These are phyloP conservation scores for Drosophila conformis DNA, from an alignment of 2,888 invertebrate species.

Conservation along the genomic window DNA sequence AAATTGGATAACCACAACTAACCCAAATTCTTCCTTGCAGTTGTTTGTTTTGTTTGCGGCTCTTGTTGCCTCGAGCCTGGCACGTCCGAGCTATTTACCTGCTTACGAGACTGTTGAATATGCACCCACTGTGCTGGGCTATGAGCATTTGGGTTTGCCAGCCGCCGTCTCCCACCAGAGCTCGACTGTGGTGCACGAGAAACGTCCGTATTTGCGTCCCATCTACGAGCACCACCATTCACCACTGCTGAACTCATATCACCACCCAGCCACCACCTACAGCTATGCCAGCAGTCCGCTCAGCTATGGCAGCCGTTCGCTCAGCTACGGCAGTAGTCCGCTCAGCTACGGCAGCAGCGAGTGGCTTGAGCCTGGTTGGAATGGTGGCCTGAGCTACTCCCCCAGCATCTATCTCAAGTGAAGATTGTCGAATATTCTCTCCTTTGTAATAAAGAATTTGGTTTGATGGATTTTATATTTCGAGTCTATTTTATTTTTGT, in stretches of 20 bases:
- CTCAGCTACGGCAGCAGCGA: conserved; percentile 52
- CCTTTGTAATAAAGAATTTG: conserved; percentile 2
- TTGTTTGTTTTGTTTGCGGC: conserved; percentile 38
- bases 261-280: conserved; percentile 56
- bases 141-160: conserved; percentile 72
- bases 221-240: conserved; percentile 71
- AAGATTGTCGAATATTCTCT: neutral
- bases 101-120: conserved; percentile 74
- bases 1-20: neutral
- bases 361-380: conserved; percentile 68
- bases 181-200: conserved; percentile 83
- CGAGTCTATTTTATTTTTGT: conserved; percentile 32
- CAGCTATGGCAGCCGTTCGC: conserved; percentile 50
- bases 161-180: conserved; percentile 83
- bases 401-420: conserved; percentile 67
- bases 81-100: conserved; percentile 77
- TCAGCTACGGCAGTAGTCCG: conserved; percentile 55
- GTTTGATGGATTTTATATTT: conserved; percentile 13
- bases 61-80: conserved; percentile 43
- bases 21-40: conserved; percentile 32
- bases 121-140: conserved; percentile 80
- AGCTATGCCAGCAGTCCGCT: conserved; percentile 54
- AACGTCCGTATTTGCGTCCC: conserved; percentile 82
- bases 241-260: conserved; percentile 67
- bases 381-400: conserved; percentile 49